Evolutionary conservation across 2,888 invertebrate genomes (phyloP), one percentile per base, ranked within the genome.

Genomic region (Alviniconcha strummeri): DNA sequence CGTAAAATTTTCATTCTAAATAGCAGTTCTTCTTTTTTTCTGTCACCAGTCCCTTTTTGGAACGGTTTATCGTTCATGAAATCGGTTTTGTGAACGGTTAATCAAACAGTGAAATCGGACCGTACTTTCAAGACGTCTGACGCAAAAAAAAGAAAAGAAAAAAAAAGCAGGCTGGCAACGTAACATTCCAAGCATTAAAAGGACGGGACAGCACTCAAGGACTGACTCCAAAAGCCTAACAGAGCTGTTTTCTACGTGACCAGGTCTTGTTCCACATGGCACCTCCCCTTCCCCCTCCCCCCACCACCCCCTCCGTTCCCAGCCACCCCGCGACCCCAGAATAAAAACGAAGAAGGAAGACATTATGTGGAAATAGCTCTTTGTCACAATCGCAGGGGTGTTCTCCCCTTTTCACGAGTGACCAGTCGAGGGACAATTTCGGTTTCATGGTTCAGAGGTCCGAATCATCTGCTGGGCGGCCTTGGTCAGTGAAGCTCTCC

Each of bases 321-420:
- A n/a, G n/a, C 36, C 0, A 36, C 36, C 36, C 36, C 0, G 36
- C 36, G 1, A 36, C 36, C 36, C 8, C n/a, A n/a, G 13, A 71
- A 67, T 64, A 71, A 80, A 54, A 71, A n/a, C 9, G 17, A 72
- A 52, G n/a, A 80, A 69, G 17, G 64, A 56, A 15, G 75, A 60
- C 75, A 75, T 75, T 54, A 69, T 69, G 75, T 56, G 74, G 64
- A 75, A 75, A 81, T 75, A 81, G 64, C 81, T 81, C 75, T 81
- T 36, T 75, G 75, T 77, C 69, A 60, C 82, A 75, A 67, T 76
- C 55, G 64, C 55, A 56, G 67, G 82, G 77, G 77, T 82, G 71
- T 82, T 77, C 77, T 76, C 77, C 76, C 71, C 57, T 82, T 77
- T 82, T 77, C 71, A 77, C 82, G 77, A 82, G 56, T 82, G 82